Evolutionary conservation across 2,888 invertebrate species (phyloP).

Genomic region (Cheilosia grossa): DNA sequence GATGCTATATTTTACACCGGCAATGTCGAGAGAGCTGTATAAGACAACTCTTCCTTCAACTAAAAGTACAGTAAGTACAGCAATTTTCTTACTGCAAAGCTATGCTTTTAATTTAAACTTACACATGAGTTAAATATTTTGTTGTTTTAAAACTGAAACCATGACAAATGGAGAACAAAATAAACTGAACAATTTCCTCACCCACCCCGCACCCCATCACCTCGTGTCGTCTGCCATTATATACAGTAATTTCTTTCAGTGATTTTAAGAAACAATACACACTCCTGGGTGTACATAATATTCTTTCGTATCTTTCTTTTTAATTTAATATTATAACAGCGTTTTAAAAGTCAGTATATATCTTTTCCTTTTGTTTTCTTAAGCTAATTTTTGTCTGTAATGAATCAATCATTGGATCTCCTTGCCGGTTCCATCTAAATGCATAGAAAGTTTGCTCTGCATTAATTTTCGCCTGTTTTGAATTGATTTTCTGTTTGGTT

Average conservation of each 20-base stretch:
- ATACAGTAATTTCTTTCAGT: constrained; percentile 41
- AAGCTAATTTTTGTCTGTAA: constrained; percentile 56
- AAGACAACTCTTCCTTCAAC: no score
- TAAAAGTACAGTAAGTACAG: no score
- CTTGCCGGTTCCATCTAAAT: constrained; percentile 28
- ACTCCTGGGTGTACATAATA: constrained; percentile 16
- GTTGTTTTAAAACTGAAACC: constrained; percentile 35
- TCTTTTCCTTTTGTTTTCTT: constrained; percentile 40
- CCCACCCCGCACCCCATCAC: constrained; percentile 58
- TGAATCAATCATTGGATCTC: constrained; percentile 58
- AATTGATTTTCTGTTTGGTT: constrained; percentile 68
- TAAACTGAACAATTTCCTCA: neutral
- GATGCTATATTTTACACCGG: no score
- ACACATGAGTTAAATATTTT: neutral
- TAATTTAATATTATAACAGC: constrained; percentile 49
- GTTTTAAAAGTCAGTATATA: constrained; percentile 48
- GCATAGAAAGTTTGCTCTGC: constrained; percentile 30
- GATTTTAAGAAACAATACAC: constrained; percentile 28
- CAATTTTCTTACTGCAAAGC: no score
- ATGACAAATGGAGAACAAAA: constrained; percentile 15
- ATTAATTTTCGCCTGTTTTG: constrained; percentile 45
- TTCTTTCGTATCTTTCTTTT: constrained; percentile 20
- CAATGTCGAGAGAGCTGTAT: no score
- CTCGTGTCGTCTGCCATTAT: constrained; percentile 53
- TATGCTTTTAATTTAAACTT: no score